Evolutionary conservation across 2,113 vertebrate species (phyloP).

Genomic region (Varanus komodoensis): DNA sequence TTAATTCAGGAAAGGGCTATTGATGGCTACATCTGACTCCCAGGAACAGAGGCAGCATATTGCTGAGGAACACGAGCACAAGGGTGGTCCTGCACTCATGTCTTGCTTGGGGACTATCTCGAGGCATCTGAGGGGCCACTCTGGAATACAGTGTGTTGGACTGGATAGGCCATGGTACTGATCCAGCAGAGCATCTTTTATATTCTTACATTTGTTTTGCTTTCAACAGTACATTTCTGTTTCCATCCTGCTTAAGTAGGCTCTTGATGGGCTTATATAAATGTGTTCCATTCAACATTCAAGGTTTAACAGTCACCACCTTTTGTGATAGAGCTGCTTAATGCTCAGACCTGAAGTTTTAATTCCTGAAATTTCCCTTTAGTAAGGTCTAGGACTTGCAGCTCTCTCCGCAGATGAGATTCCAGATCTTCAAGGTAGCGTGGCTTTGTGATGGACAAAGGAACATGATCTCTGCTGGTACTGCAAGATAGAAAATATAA

Average conservation of each 20-base stretch:
- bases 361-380: constrained; percentile 77
- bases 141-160: too few relatives aligned
- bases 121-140: too few relatives aligned
- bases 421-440: constrained; percentile 79
- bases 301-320: neutral
- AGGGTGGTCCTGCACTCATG: too few relatives aligned
- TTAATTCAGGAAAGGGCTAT: too few relatives aligned
- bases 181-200: too few relatives aligned
- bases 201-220: too few relatives aligned
- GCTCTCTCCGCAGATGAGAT: constrained; percentile 77
- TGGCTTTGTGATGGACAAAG: constrained; percentile 75
- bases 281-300: neutral
- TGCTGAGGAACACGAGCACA: too few relatives aligned
- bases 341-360: constrained; percentile 80
- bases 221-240: neutral
- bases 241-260: neutral
- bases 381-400: constrained; percentile 72
- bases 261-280: neutral
- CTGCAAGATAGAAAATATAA: constrained; percentile 38
- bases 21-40: too few relatives aligned
- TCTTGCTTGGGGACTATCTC: too few relatives aligned
- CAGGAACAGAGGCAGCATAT: too few relatives aligned
- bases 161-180: too few relatives aligned
- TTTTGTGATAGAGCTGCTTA: neutral
- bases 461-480: constrained; percentile 40